Conservation (phyloP, 2,888 invertebrate genomes). For the Biston betularia region DNA sequence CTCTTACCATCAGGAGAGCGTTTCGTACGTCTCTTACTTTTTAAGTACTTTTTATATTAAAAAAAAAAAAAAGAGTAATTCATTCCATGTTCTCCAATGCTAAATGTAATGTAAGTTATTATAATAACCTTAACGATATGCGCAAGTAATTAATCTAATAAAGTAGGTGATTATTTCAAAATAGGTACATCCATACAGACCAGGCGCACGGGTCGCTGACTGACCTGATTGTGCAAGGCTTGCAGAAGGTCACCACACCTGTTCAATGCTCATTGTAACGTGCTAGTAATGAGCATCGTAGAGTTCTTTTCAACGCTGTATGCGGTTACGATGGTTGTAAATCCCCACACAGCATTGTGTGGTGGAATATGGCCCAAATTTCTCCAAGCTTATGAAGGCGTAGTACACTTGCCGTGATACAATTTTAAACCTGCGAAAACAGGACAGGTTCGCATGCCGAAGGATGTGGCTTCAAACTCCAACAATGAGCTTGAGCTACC, state of each 20-base stretch:
- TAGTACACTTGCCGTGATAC: too few relatives aligned
- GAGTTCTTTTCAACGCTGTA: constrained; percentile 8
- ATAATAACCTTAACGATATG: constrained; percentile 30
- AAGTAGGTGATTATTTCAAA: constrained; percentile 36
- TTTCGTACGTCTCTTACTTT: too few relatives aligned
- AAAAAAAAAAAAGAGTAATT: too few relatives aligned
- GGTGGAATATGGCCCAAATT: too few relatives aligned
- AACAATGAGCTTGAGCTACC: too few relatives aligned
- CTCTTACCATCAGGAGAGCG: too few relatives aligned
- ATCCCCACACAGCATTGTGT: not conserved
- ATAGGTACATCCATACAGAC: constrained; percentile 29
- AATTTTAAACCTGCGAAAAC: too few relatives aligned
- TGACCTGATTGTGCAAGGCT: constrained; percentile 34
- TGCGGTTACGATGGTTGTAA: not conserved
- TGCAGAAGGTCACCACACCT: constrained; percentile 28
- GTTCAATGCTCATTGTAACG: constrained; percentile 19
- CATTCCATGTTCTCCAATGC: not conserved
- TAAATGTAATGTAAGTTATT: constrained; percentile 19
- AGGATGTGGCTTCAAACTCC: too few relatives aligned
- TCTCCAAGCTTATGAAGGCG: too few relatives aligned
- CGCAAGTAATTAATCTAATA: constrained; percentile 26
- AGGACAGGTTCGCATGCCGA: too few relatives aligned
- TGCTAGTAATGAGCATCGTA: not conserved
- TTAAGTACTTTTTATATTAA: too few relatives aligned
- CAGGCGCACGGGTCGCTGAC: constrained; percentile 10